These are phyloP conservation scores for Musca domestica DNA, from an alignment of 1,140 invertebrate genomes.

Conservation along the genomic window DNA sequence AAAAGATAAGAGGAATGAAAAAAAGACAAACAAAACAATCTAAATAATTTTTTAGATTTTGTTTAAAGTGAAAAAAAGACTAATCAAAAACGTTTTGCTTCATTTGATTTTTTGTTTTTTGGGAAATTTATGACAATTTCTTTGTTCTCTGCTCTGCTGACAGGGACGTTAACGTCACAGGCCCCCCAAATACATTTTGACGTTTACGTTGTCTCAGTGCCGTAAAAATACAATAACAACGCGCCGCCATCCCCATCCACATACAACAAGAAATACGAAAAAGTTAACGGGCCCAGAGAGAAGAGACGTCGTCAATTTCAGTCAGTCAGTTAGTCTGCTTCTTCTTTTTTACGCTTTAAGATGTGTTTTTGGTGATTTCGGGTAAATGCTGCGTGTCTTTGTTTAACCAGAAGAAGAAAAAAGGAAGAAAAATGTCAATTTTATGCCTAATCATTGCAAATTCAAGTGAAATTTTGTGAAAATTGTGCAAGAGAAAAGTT, in stretches of 20 bases:
- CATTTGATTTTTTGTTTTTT: too few relatives aligned
- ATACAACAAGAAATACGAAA: not conserved
- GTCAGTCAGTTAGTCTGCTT: conserved; percentile 9
- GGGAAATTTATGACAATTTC: conserved; percentile 1
- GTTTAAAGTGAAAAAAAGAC: not conserved
- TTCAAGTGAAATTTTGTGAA: too few relatives aligned
- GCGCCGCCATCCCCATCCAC: not conserved
- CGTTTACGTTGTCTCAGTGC: conserved; percentile 10
- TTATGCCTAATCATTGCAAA: too few relatives aligned
- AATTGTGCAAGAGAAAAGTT: too few relatives aligned
- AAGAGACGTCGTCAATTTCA: conserved; percentile 3
- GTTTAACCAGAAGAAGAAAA: too few relatives aligned
- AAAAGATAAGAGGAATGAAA: not conserved
- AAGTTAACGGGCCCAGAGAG: conserved; percentile 3
- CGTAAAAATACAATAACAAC: not conserved
- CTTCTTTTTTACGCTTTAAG: conserved; percentile 14
- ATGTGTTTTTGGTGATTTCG: conserved; percentile 14
- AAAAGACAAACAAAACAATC: not conserved
- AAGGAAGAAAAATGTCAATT: too few relatives aligned
- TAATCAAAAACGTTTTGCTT: not conserved
- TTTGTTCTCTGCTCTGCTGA: conserved; percentile 10
- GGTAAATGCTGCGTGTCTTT: not conserved
- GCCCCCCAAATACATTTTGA: not conserved
- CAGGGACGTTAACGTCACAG: conserved; percentile 9
- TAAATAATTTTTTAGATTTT: not conserved